A percentile compares a stretch with the other conserved stretches of the same genome.
These are phyloP conservation scores for Peucedramus taeniatus DNA, from an alignment of 2,113 vertebrate genomes.

Conservation along the genomic window DNA sequence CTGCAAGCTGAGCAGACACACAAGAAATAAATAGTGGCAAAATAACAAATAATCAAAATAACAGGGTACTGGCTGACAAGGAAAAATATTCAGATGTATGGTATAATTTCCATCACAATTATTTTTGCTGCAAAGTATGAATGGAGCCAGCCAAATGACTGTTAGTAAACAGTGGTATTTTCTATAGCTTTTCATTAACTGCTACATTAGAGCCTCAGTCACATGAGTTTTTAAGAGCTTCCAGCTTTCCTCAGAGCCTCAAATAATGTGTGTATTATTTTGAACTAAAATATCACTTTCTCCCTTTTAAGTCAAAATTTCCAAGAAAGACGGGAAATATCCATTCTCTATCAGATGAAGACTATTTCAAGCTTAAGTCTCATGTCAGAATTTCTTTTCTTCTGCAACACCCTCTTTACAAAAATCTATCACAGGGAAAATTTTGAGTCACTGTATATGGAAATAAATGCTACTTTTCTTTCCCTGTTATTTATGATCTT, in stretches of 20 bases:
- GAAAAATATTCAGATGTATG: background rate
- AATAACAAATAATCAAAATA: slow-evolving; percentile 4
- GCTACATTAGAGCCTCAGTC: background rate
- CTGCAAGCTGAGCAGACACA: background rate
- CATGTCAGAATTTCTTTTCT: background rate
- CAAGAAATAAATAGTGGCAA: background rate
- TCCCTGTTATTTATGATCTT: background rate
- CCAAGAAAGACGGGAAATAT: background rate
- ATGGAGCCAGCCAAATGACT: background rate
- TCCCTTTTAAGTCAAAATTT: background rate
- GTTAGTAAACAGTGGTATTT: background rate
- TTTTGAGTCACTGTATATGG: background rate
- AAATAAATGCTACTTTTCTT: background rate
- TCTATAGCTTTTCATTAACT: background rate
- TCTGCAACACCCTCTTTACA: background rate
- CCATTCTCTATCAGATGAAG: background rate
- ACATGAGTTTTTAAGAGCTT: background rate
- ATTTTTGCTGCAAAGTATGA: slow-evolving; percentile 2
- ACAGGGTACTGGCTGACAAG: background rate
- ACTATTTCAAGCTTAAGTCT: background rate
- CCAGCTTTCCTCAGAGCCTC: background rate
- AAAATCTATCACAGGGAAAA: background rate
- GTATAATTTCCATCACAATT: background rate
- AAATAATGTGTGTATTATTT: background rate
- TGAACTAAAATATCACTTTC: background rate